Evolutionary conservation across 2,888 invertebrate species (phyloP), one percentile per base, ranked within the genome.

Genomic region (Caenorhabditis zanzibari): DNA sequence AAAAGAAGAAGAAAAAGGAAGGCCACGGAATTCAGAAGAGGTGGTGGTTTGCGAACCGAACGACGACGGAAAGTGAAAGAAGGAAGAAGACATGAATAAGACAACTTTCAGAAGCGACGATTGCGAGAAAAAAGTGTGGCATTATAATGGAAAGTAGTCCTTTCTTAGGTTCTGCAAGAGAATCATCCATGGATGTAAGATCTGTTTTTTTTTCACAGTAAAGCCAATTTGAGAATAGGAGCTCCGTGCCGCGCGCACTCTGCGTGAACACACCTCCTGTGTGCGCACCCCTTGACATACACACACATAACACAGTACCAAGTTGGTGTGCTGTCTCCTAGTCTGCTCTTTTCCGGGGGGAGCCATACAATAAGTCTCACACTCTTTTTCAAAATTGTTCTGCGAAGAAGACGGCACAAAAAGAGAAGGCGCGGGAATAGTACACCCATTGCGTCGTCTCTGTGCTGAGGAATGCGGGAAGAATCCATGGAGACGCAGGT

Each of bases 241-340:
- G 19, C 47, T 47, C 44, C 66, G 49, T 71, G 58, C 58, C 44
- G 71, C 44, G 77, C 44, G 56, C 69, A 68, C 71, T 32, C 47
- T 24, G 77, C 77, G 71, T 63, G 76, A 76, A 52, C 76, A 68
- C 35, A 59, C 10, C 75, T 32, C 68, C 76, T 58, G 58, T 35
- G 47, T 10, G 49, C 52, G 52, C 66, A 47, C 64, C 28, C 28
- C 28, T 47, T 47, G 64, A 64, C 64, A 64, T 47, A 64, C 64
- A 28, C 68, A 44, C 77, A 52, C 69, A 77, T 63, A 77, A 77
- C 61, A 69, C 69, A 77, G 71, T 77, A 77, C 77, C 71, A 77
- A 77, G 59, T 54, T 69, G 49, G 69, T 47, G 54, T n/a, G 26
- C 26, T 64, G 64, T 19, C 41, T 41, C 61, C 69, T 41, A 52